Evolutionary conservation across 2,797 vertebrate species (phyloP), one percentile per base, ranked within the genome.

Genomic region (Falco concolor): DNA sequence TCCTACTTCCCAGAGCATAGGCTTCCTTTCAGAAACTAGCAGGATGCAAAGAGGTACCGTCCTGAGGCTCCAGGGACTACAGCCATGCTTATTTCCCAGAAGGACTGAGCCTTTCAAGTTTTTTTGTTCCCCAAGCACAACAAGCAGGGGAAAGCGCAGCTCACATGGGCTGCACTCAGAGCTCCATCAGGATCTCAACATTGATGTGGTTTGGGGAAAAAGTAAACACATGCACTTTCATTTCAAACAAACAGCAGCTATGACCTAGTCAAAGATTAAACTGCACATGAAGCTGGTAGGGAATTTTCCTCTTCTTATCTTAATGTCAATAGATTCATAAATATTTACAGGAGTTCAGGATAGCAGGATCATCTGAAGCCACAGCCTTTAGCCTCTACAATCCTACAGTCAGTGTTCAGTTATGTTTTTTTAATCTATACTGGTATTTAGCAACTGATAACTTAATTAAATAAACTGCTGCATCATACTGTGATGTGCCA

Each of bases 211-310:
- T 72, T 65, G 34, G 45, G 68, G 72, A 69, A 91, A 91, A 91
- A 91, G 82, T 73, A 90, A 97, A 95, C 78, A 89, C 40, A 3
- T 21, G 49, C 42, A 63, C 79, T 94, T 94, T 91, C 49, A 86
- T 75, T 77, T 87, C 87, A 94, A 88, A 94, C 77, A 96, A 93
- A 88, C 63, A 70, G 49, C 67, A 87, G 84, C 69, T 76, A 88
- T 82, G 85, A 87, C 80, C 85, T 86, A 84, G 94, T 91, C 77
- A 96, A 96, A 95, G 59, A 91, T 96, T 93, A 95, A 96, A 84
- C 89, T 59, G 36, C 47, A 30, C 78, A 79, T 49, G 52, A 84
- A 91, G 44, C 44, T 53, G 32, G 70, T 36, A 34, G 60, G 40
- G 85, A 94, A 77, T 86, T 91, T 95, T 89, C 49, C 64, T 80